Base-by-base conservation (phyloP, 2,797 vertebrate species). In the Petrocephalus sullivani region DNA sequence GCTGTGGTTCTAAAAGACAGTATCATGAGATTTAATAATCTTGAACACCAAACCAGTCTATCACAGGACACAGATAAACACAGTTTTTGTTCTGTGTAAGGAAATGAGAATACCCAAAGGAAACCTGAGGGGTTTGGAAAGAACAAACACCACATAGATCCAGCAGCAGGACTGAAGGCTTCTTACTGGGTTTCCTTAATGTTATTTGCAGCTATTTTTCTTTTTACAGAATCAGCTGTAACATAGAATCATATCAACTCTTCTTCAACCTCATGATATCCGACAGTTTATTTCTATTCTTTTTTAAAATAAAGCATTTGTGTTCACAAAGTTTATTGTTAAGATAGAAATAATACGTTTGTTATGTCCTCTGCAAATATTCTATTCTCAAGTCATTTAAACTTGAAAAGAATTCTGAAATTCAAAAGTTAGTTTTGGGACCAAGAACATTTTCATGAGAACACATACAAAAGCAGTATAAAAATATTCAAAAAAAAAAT, bases 401-500 rank as follows among this genome's bases (percentile, higher is more conserved):
- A 67, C 54, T 89, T 88, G 58, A 86, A 83, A 89, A 85, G 75
- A 86, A 81, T 90, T 90, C 23, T 91, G 90, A 92, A 91, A 91
- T 88, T 75, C 88, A 88, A 90, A 89, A 87, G 51, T 91, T 87
- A 37, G 83, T 58, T 88, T 91, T 64, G 78, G 89, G 81, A 85
- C 56, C 49, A 89, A 85, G 8, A 78, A 57, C 85, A 88, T 86
- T 90, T 93, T 81, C 64, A 90, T 89, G 87, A 93, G 93, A 91
- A 93, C 92, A 92, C 91, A 93, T 94, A 94, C 93, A 95, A 94
- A 95, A 95, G 90, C 94, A 92, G 94, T 97, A 98, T 93, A 97
- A 98, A 97, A 97, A 97, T 96, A 97, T 92, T 92, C 88, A 96
- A 93, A 93, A 96, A 97, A 93, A 96, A 97, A 97, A 96, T 91